Evolutionary conservation across 2,797 vertebrate species (phyloP).

Genomic region (Podarcis siculus): DNA sequence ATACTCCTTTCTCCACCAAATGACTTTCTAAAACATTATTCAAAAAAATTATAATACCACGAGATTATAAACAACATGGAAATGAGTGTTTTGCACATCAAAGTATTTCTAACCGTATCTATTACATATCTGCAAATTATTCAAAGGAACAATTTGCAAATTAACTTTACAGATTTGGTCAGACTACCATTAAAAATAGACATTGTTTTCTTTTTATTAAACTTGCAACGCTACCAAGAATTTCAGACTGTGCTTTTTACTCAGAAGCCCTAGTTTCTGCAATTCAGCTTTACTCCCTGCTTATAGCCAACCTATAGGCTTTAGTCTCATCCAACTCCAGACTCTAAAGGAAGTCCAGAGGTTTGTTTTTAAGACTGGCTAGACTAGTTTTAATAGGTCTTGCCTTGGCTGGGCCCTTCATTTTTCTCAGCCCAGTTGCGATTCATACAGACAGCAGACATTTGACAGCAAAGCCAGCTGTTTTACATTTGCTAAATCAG

Average conservation of each 20-base stretch:
- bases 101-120: background rate
- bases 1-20: background rate
- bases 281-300: constrained; percentile 4
- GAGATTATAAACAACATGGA: background rate
- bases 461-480: constrained; percentile 42
- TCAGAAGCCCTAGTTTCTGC: constrained; percentile 13
- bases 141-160: background rate
- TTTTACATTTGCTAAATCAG: constrained; percentile 47
- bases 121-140: background rate
- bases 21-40: background rate
- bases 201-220: background rate
- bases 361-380: constrained; percentile 62
- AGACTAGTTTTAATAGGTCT: constrained; percentile 56
- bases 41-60: background rate
- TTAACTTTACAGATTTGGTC: background rate
- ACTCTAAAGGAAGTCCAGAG: constrained; percentile 54
- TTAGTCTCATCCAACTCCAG: constrained; percentile 44
- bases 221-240: background rate
- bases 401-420: constrained; percentile 43
- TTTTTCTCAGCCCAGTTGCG: constrained; percentile 52
- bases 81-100: background rate
- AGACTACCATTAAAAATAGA: background rate
- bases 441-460: constrained; percentile 15
- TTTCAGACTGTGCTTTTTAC: background rate
- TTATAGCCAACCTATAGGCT: constrained; percentile 3